Evolutionary conservation across 2,113 vertebrate species (phyloP).

Genomic region (Aegotheles bennettii): DNA sequence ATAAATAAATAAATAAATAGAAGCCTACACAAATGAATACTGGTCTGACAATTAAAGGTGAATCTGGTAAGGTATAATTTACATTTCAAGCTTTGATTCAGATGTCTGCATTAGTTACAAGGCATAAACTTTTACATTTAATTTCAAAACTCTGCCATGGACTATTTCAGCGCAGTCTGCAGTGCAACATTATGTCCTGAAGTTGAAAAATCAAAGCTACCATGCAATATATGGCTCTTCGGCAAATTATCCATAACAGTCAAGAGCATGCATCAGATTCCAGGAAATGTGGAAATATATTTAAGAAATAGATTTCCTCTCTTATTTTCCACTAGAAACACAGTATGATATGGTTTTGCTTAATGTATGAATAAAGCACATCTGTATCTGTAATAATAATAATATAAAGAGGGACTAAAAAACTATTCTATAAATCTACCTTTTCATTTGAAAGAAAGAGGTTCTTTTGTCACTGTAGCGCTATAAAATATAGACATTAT

Average conservation of each 20-base stretch:
- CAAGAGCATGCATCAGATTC: neutral
- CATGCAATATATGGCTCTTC: neutral
- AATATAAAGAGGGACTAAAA: neutral
- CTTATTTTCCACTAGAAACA: neutral
- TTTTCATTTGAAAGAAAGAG: neutral
- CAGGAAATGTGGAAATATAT: neutral
- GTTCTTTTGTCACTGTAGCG: neutral
- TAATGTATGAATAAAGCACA: neutral
- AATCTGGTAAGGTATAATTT: neutral
- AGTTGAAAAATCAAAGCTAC: neutral
- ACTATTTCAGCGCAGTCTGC: neutral
- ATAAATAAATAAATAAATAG: too few relatives aligned
- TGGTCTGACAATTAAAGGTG: neutral
- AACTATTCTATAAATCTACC: neutral
- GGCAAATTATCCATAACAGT: neutral
- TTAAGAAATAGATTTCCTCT: neutral
- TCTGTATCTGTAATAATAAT: neutral
- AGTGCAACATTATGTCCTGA: neutral
- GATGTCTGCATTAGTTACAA: neutral
- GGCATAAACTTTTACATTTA: neutral
- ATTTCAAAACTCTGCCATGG: neutral
- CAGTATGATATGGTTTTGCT: neutral
- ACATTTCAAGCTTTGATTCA: constrained; percentile 11
- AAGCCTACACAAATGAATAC: neutral
- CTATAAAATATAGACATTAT: neutral